Evolutionary conservation across 2,888 invertebrate species (phyloP).

Genomic region (Dromius quadrimaculatus): DNA sequence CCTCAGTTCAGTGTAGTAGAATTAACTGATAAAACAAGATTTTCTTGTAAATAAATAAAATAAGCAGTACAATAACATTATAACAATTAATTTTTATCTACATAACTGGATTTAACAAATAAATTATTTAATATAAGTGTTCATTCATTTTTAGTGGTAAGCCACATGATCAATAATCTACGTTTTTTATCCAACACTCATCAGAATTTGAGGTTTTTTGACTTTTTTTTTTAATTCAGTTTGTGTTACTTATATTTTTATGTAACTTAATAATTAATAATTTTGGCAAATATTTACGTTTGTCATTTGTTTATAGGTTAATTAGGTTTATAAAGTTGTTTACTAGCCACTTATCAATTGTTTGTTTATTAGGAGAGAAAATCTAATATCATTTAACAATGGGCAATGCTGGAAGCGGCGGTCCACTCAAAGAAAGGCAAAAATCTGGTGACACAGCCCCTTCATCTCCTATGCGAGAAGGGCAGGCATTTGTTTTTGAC

Average conservation of each 20-base stretch:
- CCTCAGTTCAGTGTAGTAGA: neutral
- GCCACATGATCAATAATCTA: conserved; percentile 8
- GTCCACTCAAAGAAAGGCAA: conserved; percentile 80
- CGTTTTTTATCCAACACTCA: neutral
- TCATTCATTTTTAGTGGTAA: neutral
- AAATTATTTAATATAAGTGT: neutral
- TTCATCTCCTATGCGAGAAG: conserved; percentile 76
- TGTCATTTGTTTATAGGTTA: neutral
- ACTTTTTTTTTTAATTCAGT: neutral
- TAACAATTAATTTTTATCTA: neutral
- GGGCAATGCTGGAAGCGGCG: conserved; percentile 85
- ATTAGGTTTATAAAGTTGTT: neutral
- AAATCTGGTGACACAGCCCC: conserved; percentile 74
- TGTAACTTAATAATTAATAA: no score
- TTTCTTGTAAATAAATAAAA: conserved; percentile 6
- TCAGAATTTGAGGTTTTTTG: neutral
- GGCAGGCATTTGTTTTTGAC: conserved; percentile 88
- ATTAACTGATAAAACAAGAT: conserved; percentile 5
- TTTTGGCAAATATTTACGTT: neutral
- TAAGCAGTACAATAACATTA: neutral
- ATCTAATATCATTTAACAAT: conserved; percentile 63
- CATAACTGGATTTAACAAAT: neutral
- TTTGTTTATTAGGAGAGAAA: neutral
- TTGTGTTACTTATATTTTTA: no score
- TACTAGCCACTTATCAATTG: neutral